Percentiles rank a stretch among this genome's conserved stretches.
phyloP scores from a whole-genome alignment of 2,113 vertebrate genomes.

The Poeciliopsis occidentalis region DNA sequence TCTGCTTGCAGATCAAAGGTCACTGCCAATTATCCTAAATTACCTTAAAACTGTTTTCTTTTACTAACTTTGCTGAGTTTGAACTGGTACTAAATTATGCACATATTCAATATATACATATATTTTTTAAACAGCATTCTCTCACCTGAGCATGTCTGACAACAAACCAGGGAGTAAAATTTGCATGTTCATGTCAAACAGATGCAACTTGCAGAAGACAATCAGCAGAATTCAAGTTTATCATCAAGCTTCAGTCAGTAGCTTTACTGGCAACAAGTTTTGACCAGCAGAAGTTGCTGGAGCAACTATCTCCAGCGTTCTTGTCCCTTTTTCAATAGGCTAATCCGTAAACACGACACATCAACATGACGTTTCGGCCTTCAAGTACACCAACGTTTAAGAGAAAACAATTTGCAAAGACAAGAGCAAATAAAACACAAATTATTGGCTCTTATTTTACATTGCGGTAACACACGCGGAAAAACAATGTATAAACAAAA shows the following conservation, averaged over 20 bases:
- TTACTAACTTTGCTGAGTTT: no score
- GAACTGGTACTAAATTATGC: background rate
- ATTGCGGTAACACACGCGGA: background rate
- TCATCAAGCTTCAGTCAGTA: no score
- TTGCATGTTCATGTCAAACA: background rate
- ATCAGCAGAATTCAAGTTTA: background rate
- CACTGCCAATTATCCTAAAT: no score
- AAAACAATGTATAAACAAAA: background rate
- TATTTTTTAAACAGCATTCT: background rate
- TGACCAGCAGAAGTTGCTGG: no score
- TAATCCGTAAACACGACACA: background rate
- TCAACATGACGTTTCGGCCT: background rate
- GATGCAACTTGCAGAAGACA: background rate
- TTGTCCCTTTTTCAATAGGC: no score
- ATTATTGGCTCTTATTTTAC: background rate
- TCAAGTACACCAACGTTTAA: background rate
- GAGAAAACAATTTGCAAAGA: background rate
- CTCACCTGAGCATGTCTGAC: no score
- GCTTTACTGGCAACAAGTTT: no score
- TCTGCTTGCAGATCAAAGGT: no score
- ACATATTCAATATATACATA: background rate
- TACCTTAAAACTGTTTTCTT: no score
- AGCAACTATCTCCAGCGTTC: no score
- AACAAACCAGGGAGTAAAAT: background rate
- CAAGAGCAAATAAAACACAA: background rate